phyloP scores from a whole-genome alignment of 2,888 invertebrate genomes.

The Acanthopleura granulata region DNA sequence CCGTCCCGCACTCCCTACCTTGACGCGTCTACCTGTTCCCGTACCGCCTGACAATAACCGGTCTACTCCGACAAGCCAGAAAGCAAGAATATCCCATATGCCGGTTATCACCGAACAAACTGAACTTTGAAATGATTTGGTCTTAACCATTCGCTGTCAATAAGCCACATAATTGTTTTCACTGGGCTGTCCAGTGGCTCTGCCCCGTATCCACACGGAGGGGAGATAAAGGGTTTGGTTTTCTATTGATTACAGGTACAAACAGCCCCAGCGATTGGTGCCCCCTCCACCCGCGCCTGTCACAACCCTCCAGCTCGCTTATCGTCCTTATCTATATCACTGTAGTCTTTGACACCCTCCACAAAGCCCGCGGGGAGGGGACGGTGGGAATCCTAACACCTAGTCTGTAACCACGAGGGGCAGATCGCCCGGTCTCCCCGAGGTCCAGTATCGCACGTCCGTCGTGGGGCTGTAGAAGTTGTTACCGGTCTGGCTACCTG shows the following conservation, averaged over 20 bases:
- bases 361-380: neutral
- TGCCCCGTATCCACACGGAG: neutral
- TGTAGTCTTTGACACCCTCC: neutral
- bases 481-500: no score
- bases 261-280: conserved; percentile 1
- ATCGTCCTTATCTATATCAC: conserved; percentile 4
- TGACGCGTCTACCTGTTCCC: no score
- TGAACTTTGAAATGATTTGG: neutral
- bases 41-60: no score
- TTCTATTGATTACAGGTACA: conserved; percentile 8
- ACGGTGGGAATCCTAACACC: neutral
- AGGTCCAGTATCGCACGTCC: no score
- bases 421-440: no score
- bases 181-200: neutral
- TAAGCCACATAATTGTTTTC: conserved; percentile 3
- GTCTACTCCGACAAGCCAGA: no score
- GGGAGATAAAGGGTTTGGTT: neutral
- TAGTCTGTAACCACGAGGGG: no score
- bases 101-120: no score
- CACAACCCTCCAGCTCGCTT: neutral
- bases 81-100: no score
- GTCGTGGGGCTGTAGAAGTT: no score
- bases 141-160: neutral
- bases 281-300: neutral
- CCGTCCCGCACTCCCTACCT: no score